A percentile compares a stretch with the other conserved stretches of the same genome.
Conservation (phyloP, 2,797 vertebrate genomes). For the Sebastes minor region DNA sequence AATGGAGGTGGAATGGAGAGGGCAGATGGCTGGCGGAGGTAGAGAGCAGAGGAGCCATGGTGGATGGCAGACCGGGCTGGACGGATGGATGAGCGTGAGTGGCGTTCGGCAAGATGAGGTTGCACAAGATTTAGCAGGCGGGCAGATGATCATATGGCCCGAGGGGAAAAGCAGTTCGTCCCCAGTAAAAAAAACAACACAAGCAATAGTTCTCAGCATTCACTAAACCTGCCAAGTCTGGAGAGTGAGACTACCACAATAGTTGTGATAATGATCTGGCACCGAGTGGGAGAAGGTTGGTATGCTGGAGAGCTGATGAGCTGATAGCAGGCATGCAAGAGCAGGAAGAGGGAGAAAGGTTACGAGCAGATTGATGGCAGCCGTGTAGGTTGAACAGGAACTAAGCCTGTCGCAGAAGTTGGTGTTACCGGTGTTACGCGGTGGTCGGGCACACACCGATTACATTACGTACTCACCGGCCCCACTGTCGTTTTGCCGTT, state of each 20-base stretch:
- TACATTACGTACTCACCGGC: too few relatives aligned
- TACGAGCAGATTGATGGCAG: not conserved
- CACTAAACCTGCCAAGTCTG: not conserved
- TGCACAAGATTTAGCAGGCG: not conserved
- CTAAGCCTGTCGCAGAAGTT: too few relatives aligned
- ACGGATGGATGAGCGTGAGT: not conserved
- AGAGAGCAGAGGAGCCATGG: not conserved
- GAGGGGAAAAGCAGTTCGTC: not conserved
- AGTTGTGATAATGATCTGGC: not conserved
- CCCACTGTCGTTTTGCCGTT: too few relatives aligned
- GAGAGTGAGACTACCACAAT: not conserved
- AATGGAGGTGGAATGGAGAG: too few relatives aligned
- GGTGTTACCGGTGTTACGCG: too few relatives aligned
- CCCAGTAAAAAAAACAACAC: not conserved
- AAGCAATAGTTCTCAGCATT: not conserved
- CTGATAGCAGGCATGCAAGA: not conserved
- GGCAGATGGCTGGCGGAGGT: too few relatives aligned
- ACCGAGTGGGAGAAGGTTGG: not conserved
- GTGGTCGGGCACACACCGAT: too few relatives aligned
- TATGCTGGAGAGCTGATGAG: too few relatives aligned
- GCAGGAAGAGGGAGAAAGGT: not conserved
- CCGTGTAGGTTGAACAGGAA: not conserved
- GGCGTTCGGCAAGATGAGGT: not conserved
- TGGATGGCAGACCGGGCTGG: not conserved
- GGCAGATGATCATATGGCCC: not conserved